These are phyloP conservation scores for Metellina segmentata DNA, from an alignment of 2,888 invertebrate species.

Conservation along the genomic window DNA sequence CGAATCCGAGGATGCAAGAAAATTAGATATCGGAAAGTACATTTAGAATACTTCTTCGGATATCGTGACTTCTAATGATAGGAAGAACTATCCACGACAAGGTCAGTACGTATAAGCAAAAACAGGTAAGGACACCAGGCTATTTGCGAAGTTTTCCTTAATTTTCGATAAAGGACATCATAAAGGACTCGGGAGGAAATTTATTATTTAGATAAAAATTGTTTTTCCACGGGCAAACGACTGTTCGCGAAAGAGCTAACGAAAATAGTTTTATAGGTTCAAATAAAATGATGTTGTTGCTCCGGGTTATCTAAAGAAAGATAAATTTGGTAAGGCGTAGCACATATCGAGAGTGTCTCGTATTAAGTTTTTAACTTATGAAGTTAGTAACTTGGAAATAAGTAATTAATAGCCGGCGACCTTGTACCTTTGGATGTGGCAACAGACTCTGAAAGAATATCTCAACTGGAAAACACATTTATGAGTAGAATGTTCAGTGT, in stretches of 20 bases:
- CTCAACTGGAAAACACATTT: no score
- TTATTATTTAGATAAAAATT: constrained; percentile 25
- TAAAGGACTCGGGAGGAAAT: not conserved
- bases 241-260: not conserved
- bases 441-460: no score
- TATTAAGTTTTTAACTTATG: no score
- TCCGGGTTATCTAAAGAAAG: not conserved
- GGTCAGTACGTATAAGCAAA: constrained; percentile 25
- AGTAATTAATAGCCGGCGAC: no score
- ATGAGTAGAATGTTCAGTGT: no score
- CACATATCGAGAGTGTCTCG: no score
- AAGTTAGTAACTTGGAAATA: no score
- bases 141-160: not conserved
- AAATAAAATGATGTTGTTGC: not conserved
- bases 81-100: not conserved
- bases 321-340: no score
- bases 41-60: constrained; percentile 17
- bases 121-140: not conserved
- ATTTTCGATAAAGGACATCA: constrained; percentile 11
- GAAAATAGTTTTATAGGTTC: not conserved
- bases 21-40: constrained; percentile 22
- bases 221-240: not conserved
- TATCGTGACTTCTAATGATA: constrained; percentile 48
- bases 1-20: constrained; percentile 9
- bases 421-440: no score